Evolutionary conservation across 2,113 vertebrate species (phyloP).

Genomic region (Rhynchomys soricoides): DNA sequence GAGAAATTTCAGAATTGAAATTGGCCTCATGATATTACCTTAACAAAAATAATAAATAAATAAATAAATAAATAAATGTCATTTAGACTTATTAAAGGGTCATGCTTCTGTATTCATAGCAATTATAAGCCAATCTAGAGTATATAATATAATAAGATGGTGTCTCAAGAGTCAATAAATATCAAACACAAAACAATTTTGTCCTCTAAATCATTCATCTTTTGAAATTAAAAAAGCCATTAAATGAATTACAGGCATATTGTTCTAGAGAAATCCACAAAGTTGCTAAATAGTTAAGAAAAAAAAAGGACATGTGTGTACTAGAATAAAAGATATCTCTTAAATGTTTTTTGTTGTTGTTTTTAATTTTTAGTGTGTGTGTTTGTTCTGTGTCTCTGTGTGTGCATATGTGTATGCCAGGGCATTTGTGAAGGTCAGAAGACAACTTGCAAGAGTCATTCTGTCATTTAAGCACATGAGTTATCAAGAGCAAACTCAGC

Average conservation of each 20-base stretch:
- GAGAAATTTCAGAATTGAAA: not conserved
- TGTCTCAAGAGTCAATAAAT: not conserved
- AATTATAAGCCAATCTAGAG: not conserved
- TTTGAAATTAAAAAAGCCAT: not conserved
- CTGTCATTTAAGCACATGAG: not conserved
- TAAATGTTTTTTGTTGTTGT: not conserved
- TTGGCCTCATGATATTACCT: not conserved
- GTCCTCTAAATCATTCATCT: too few species aligned
- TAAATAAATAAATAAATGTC: not conserved
- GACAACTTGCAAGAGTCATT: too few species aligned
- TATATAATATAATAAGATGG: not conserved
- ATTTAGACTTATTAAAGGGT: not conserved
- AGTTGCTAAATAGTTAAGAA: not conserved
- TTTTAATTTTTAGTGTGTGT: not conserved
- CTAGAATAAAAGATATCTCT: not conserved
- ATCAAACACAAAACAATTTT: not conserved
- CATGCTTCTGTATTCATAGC: not conserved
- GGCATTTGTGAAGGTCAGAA: not conserved
- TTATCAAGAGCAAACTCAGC: not conserved
- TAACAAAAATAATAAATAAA: not conserved
- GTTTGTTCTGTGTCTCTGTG: too few species aligned
- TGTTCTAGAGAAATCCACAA: not conserved
- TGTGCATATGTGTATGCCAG: not conserved
- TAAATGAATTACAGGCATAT: not conserved
- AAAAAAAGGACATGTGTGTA: too few species aligned